These are phyloP conservation scores for Paraescarpia echinospica DNA, from an alignment of 1,140 invertebrate species.

Conservation along the genomic window DNA sequence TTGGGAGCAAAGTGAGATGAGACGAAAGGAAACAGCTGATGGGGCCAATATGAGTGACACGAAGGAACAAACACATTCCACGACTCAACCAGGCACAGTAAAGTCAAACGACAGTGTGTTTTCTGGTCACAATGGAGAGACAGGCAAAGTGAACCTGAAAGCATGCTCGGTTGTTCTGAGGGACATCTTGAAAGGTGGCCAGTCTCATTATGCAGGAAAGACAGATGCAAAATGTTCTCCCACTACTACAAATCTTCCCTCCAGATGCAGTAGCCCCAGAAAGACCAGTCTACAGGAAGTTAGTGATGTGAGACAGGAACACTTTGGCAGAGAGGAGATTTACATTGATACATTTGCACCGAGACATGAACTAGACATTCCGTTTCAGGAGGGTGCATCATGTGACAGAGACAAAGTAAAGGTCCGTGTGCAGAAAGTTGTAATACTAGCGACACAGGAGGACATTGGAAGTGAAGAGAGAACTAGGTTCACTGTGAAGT, in stretches of 20 bases:
- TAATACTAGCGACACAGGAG: neutral
- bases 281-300: neutral
- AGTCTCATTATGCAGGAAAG: neutral
- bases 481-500: neutral
- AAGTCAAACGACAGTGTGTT: neutral
- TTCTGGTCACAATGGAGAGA: neutral
- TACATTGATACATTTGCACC: no score
- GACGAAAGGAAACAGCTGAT: neutral
- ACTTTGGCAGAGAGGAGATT: no score
- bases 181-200: neutral
- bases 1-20: neutral
- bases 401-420: neutral
- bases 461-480: neutral
- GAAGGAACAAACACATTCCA: neutral
- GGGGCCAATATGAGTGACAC: neutral
- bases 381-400: neutral
- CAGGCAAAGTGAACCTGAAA: neutral
- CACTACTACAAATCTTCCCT: neutral
- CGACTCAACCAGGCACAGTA: no score
- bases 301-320: no score
- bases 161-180: neutral
- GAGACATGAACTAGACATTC: no score
- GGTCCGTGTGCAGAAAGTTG: neutral
- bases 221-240: neutral
- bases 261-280: neutral